Conservation (phyloP, 2,888 invertebrate genomes). For the Cosmia pyralina region DNA sequence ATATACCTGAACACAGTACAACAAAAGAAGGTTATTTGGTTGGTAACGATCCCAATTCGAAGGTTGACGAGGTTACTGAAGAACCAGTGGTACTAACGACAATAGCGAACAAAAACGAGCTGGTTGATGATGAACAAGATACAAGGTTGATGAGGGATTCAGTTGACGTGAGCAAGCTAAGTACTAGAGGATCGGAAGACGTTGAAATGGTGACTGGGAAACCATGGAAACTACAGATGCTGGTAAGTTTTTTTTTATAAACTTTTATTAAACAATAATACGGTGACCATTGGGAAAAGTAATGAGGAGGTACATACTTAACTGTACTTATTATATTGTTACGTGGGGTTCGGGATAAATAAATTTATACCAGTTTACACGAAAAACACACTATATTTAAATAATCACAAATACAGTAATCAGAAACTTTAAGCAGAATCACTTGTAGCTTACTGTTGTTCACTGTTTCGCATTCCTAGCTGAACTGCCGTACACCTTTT, state of each 20-base stretch:
- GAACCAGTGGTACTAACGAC: conserved; percentile 45
- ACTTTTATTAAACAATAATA: background rate
- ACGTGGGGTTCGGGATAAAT: too few species aligned
- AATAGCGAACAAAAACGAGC: conserved; percentile 42
- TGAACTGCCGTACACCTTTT: too few species aligned
- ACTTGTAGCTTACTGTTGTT: too few species aligned
- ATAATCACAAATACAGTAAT: too few species aligned
- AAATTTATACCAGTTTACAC: too few species aligned
- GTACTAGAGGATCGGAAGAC: conserved; percentile 71
- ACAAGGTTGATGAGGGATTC: conserved; percentile 73
- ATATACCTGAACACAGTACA: conserved; percentile 33
- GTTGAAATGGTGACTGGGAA: conserved; percentile 73
- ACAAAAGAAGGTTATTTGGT: conserved; percentile 61
- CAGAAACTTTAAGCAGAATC: too few species aligned
- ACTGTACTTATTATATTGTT: too few species aligned
- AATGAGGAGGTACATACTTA: too few species aligned
- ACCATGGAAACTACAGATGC: conserved; percentile 34
- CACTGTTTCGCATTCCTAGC: too few species aligned
- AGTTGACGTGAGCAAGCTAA: conserved; percentile 75
- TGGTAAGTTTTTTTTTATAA: conserved; percentile 62
- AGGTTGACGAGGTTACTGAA: conserved; percentile 15
- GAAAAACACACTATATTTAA: too few species aligned
- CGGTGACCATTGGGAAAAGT: too few species aligned
- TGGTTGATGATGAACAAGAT: conserved; percentile 48
- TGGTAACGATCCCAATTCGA: conserved; percentile 37